Evolutionary conservation across 2,888 invertebrate species (phyloP).

Genomic region (Rotaria macrura): DNA sequence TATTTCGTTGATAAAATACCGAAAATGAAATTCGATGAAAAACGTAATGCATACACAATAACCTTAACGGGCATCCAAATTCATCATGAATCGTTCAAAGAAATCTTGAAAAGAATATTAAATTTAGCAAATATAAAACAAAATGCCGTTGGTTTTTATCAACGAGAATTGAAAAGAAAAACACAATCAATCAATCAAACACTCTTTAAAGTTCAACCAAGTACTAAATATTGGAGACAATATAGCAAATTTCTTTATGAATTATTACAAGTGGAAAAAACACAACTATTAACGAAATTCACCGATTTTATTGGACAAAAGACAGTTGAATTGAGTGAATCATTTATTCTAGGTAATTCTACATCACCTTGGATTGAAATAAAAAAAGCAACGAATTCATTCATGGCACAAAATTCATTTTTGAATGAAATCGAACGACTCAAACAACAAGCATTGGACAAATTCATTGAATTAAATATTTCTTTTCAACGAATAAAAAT

Average conservation of each 20-base stretch:
- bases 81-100: neutral
- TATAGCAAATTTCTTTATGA: neutral
- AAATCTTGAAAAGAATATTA: neutral
- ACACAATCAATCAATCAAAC: neutral
- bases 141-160: neutral
- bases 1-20: neutral
- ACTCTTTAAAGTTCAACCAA: neutral
- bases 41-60: neutral
- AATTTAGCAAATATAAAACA: neutral
- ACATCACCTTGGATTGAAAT: neutral
- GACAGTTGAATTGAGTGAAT: no score
- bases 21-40: neutral
- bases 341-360: no score
- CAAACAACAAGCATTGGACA: neutral
- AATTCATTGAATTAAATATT: neutral
- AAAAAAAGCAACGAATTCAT: neutral
- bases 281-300: neutral
- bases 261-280: neutral
- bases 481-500: neutral
- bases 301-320: no score
- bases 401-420: neutral
- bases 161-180: neutral
- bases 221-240: neutral
- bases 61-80: neutral
- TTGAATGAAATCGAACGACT: neutral